Evolutionary conservation across 1,140 invertebrate genomes (phyloP).

Genomic region (Drosophila triauraria): DNA sequence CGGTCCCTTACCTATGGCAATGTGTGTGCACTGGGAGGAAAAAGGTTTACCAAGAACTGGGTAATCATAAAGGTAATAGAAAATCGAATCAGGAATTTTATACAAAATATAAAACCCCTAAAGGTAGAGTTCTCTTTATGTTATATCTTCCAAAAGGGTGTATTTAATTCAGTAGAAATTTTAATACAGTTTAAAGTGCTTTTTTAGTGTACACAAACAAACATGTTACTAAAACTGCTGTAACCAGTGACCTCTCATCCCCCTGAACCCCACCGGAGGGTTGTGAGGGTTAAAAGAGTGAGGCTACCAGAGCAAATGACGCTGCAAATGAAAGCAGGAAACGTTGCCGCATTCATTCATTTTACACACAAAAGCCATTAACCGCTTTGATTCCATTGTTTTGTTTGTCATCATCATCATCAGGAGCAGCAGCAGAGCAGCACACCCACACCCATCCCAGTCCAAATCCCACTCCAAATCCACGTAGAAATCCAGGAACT

Average conservation of each 20-base stretch:
- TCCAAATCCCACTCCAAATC: constrained; percentile 2
- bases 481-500: constrained; percentile 2
- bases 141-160: neutral
- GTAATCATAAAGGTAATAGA: neutral
- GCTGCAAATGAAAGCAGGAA: constrained; percentile 82
- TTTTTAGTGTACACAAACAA: constrained; percentile 34
- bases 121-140: too few relatives aligned
- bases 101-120: too few relatives aligned
- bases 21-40: constrained; percentile 18
- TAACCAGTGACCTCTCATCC: constrained; percentile 21
- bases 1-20: constrained; percentile 44
- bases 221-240: constrained; percentile 43
- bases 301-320: constrained; percentile 70
- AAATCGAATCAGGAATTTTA: too few relatives aligned
- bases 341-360: constrained; percentile 78
- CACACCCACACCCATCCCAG: constrained; percentile 10
- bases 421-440: constrained; percentile 36
- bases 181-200: neutral
- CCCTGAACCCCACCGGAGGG: neutral
- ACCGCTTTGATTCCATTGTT: constrained; percentile 82
- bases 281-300: neutral
- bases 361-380: constrained; percentile 83
- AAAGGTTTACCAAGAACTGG: neutral
- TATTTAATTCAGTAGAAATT: neutral
- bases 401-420: constrained; percentile 80